Conservation (phyloP, 2,113 vertebrate genomes). For the Patagioenas fasciata region DNA sequence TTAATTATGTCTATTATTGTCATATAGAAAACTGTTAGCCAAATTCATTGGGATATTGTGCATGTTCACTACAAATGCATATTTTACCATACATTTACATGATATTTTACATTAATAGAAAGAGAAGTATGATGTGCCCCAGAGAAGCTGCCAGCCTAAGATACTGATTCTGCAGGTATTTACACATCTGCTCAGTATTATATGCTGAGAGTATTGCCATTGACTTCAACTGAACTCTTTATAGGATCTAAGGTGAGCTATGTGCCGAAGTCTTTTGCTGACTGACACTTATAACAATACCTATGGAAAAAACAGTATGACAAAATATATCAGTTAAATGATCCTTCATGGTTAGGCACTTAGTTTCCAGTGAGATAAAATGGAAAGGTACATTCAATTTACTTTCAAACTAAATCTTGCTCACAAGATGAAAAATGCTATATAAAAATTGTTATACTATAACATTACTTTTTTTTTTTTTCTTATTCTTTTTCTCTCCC, state of each 20-base stretch:
- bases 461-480: fast-evolving
- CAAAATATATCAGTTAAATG: background rate
- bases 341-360: background rate
- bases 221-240: background rate
- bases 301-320: background rate
- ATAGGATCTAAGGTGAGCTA: background rate
- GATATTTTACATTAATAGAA: background rate
- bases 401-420: background rate
- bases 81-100: background rate
- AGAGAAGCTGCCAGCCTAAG: background rate
- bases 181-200: background rate
- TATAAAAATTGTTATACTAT: background rate
- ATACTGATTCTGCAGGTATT: background rate
- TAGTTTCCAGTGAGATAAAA: background rate
- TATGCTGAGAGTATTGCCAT: background rate
- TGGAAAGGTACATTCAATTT: background rate
- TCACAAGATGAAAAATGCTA: background rate
- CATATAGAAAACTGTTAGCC: background rate
- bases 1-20: background rate
- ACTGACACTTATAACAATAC: background rate
- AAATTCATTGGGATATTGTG: background rate
- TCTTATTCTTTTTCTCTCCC: background rate
- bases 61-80: fast-evolving
- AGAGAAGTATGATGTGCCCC: background rate
- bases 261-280: background rate